Percentiles rank a stretch among this genome's conserved stretches.
Conservation (phyloP, 2,797 vertebrate species). For the Ataeniobius toweri region DNA sequence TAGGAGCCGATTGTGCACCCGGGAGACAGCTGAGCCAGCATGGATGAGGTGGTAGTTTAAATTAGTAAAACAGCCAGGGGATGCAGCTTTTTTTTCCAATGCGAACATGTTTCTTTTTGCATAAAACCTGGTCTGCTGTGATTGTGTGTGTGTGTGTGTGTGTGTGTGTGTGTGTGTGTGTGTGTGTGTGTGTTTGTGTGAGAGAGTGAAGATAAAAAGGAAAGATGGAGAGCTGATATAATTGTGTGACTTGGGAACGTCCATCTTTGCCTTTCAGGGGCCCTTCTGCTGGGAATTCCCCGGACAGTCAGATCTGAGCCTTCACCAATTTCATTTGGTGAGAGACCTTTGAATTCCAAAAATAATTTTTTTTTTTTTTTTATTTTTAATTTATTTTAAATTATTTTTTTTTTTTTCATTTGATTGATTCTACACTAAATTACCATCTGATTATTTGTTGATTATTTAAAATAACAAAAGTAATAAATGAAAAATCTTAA, state of each 20-base stretch:
- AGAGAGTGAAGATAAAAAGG: slow-evolving; percentile 12
- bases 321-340: slow-evolving; percentile 88
- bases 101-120: slow-evolving; percentile 71
- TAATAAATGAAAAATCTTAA: slow-evolving; percentile 55
- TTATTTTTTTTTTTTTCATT: slow-evolving; percentile 17
- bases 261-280: slow-evolving; percentile 87
- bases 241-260: slow-evolving; percentile 85
- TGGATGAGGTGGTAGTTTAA: slow-evolving; percentile 68
- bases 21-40: slow-evolving; percentile 65
- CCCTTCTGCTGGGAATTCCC: slow-evolving; percentile 86
- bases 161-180: slow-evolving; percentile 19
- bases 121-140: slow-evolving; percentile 66
- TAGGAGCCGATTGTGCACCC: slow-evolving; percentile 59
- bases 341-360: slow-evolving; percentile 82
- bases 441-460: slow-evolving; percentile 65
- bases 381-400: slow-evolving; percentile 40
- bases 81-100: slow-evolving; percentile 62
- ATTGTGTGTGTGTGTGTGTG: slow-evolving; percentile 49
- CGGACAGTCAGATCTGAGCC: slow-evolving; percentile 85
- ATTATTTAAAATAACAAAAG: slow-evolving; percentile 38
- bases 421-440: slow-evolving; percentile 75
- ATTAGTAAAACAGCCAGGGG: slow-evolving; percentile 70
- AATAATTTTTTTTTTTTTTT: slow-evolving; percentile 67
- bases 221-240: slow-evolving; percentile 76
- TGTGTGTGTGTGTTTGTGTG: not conserved